phyloP scores from a whole-genome alignment of 2,797 vertebrate genomes.

The Bufotes viridis region DNA sequence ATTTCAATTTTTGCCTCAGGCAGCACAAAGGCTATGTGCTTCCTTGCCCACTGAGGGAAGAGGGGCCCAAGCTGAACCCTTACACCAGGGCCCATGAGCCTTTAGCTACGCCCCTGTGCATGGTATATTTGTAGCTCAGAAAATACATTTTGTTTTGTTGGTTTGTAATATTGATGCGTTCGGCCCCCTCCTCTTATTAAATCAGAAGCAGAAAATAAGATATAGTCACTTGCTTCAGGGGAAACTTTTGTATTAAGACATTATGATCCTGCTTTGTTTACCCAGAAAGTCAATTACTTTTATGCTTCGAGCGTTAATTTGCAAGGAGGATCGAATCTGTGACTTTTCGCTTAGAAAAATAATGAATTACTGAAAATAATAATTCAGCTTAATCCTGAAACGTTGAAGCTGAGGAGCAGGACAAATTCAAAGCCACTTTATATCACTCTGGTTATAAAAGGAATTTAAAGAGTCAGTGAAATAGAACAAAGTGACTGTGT shows the following conservation, averaged over 20 bases:
- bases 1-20: too few species aligned
- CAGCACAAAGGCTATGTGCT: too few species aligned
- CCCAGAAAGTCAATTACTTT: conserved; percentile 13
- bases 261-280: background rate
- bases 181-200: background rate
- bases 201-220: too few species aligned
- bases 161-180: background rate
- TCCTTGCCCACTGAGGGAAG: too few species aligned
- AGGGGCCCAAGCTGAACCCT: too few species aligned
- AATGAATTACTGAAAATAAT: background rate
- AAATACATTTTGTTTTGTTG: too few species aligned
- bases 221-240: too few species aligned
- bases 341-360: background rate
- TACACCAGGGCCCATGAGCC: too few species aligned
- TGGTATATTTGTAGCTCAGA: too few species aligned
- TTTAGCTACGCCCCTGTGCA: too few species aligned
- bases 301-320: background rate
- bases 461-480: background rate
- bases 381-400: conserved; percentile 3
- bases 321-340: background rate
- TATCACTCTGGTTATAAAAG: conserved; percentile 9
- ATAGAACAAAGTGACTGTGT: background rate
- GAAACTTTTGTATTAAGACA: background rate
- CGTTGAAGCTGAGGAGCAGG: background rate
- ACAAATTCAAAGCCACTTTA: background rate